Evolutionary conservation across 2,113 vertebrate genomes (phyloP), one percentile per base, ranked within the genome.

Genomic region (Cariama cristata): DNA sequence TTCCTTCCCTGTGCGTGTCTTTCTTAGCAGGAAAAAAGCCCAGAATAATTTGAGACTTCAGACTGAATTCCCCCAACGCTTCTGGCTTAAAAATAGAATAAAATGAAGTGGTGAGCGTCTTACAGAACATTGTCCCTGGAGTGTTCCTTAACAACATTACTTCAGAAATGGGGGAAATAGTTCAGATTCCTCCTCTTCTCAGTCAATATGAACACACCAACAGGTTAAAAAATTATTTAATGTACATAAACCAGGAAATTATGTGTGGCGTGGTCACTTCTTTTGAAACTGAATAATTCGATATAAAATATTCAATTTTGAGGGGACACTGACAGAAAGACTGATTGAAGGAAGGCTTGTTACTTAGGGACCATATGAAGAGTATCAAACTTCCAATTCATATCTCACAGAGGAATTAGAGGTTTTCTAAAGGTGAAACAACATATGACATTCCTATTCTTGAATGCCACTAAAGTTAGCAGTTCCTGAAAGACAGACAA

Each of bases 171-270:
- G 33, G 13, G 10, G 24, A 87, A 93, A 81, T 84, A 45, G 27
- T 42, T 84, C 55, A 59, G 23, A 93, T 89, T 94, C 44, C 23
- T 74, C 13, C 47, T 72, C 30, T 89, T 91, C 67, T 73, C 35
- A 72, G 30, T 45, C 66, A 88, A 56, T 49, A 83, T 14, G 75
- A 92, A 73, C 18, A 92, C 30, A 76, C 6, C 12, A 88, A 71
- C 38, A 85, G 5, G 38, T 77, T 84, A 27, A 77, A 86, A 88
- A 83, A 42, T 59, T 0, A 92, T 96, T 95, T 83, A 68, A 90
- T 90, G 69, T 90, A 58, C 75, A 94, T 91, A 84, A 87, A 88
- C 6, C 45, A 86, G 63, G 71, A 90, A 88, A 86, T 91, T 90
- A 62, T 91, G 67, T 71, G 93, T 3, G 17, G 59, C 50, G 74